Evolutionary conservation across 1,140 invertebrate genomes (phyloP), one percentile per base, ranked within the genome.

Genomic region (Andricus grossulariae): DNA sequence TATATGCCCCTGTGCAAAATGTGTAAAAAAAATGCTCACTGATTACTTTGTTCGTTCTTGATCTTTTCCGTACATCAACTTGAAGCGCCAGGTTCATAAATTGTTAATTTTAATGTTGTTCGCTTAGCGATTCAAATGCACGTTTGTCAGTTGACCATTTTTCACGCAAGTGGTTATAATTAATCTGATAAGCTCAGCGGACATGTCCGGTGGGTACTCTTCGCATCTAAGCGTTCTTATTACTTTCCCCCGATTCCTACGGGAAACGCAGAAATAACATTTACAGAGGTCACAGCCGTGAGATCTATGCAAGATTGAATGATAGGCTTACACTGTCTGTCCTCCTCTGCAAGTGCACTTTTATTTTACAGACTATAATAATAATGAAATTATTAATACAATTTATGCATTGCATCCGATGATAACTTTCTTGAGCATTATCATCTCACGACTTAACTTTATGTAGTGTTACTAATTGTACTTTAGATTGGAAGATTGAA

Each of bases 241-340:
- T 86, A 87, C 86, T 88, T 88, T 88, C 85, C 84, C 85, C 79
- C 21, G 60, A 66, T 81, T 81, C 77, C 72, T 79, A 71, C 78
- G 76, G 82, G 77, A 85, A 79, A 80, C 73, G 73, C 77, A 76
- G 76, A 78, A 81, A 78, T 79, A 83, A 85, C 86, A 82, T 88
- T 88, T 87, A 86, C 83, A 85, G 85, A 86, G 87, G 87, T 89
- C 87, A 86, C 75, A 84, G 82, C 83, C 86, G 88, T 88, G 86
- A 88, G 87, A 89, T 89, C 88, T 88, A 88, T 89, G 86, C 88
- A 86, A 89, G 88, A 89, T 89, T 78, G 60, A 60, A 45, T 80
- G 86, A 89, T 88, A 87, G 82, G 81, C 86, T 39, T 83, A 74
- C 76, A 79, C 83, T 88, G 86, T 88, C 25, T 32, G 25, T 32